Conservation (phyloP, 2,797 vertebrate genomes). For the Acanthiza pusilla region DNA sequence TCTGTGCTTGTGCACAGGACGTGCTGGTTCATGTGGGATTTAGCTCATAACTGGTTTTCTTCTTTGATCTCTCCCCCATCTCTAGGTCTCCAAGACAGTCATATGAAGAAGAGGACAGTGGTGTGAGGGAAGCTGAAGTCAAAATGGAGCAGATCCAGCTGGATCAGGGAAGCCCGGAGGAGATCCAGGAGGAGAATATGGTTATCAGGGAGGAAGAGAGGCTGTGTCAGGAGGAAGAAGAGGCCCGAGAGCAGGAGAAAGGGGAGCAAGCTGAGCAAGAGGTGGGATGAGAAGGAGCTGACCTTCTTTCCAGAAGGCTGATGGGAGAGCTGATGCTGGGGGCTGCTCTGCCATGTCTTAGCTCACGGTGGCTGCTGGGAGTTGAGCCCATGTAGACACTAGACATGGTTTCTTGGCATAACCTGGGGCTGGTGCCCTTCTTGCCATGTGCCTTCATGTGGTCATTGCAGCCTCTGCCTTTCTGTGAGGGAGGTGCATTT, state of each 20-base stretch:
- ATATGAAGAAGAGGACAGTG: constrained; percentile 40
- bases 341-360: background rate
- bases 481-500: background rate
- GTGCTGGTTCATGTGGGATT: background rate
- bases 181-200: constrained; percentile 72
- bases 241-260: background rate
- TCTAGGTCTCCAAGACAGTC: constrained; percentile 30
- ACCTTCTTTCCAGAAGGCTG: background rate
- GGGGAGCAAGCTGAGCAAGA: constrained; percentile 60
- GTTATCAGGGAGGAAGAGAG: constrained; percentile 74
- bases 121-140: constrained; percentile 70
- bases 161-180: constrained; percentile 71
- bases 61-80: background rate
- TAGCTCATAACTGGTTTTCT: background rate
- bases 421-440: background rate
- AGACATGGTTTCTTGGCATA: background rate
- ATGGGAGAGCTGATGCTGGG: background rate
- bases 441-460: background rate
- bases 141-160: constrained; percentile 78
- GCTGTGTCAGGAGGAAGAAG: constrained; percentile 68
- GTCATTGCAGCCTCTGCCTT: background rate
- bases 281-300: background rate
- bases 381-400: fast-evolving
- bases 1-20: background rate
- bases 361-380: background rate